Conservation (phyloP, 2,113 vertebrate genomes). For the Hippocampus abdominalis region DNA sequence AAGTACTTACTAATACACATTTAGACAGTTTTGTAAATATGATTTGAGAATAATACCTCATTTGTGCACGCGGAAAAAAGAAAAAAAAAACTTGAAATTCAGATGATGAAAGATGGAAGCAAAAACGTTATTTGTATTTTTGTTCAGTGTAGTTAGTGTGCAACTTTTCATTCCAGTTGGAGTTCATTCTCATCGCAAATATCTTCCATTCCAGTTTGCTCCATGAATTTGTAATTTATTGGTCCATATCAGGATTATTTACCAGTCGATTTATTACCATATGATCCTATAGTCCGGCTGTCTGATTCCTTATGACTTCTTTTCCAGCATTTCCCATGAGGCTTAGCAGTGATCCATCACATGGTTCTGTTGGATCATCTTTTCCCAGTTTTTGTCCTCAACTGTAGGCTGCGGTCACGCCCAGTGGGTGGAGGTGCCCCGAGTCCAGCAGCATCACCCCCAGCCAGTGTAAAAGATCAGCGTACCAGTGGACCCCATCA, state of each 20-base stretch:
- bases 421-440: constrained; percentile 80
- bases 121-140: not conserved
- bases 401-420: constrained; percentile 63
- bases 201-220: too few relatives aligned
- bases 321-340: constrained; percentile 3
- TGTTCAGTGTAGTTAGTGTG: not conserved
- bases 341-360: constrained; percentile 13
- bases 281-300: not conserved
- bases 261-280: not conserved
- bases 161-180: not conserved
- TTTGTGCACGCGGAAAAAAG: not conserved
- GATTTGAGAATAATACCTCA: not conserved
- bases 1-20: not conserved
- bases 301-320: not conserved
- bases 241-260: not conserved
- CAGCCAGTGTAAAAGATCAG: constrained; percentile 79
- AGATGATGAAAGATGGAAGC: not conserved
- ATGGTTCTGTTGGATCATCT: not conserved
- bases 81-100: not conserved
- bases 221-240: not conserved
- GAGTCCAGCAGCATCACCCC: constrained; percentile 77
- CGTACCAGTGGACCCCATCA: constrained; percentile 87
- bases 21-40: not conserved
- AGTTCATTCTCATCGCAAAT: not conserved
- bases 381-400: constrained; percentile 51